phyloP scores from a whole-genome alignment of 23 tunicate genomes.

The Styela clava region DNA sequence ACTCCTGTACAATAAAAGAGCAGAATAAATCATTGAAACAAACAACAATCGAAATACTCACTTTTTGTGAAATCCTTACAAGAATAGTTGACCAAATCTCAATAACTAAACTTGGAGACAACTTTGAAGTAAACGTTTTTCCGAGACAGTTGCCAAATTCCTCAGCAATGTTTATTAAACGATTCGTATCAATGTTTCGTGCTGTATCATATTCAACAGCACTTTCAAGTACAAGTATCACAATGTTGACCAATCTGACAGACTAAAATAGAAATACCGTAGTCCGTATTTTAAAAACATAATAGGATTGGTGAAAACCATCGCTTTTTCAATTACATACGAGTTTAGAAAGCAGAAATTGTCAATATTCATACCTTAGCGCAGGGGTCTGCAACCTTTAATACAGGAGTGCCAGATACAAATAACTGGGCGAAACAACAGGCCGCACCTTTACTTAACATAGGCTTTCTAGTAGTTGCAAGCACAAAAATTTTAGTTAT shows the following conservation, averaged over 20 bases:
- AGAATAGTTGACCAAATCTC: conserved; percentile 12
- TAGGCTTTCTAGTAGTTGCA: too few species aligned
- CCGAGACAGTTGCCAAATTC: not conserved
- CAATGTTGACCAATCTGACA: conserved; percentile 10
- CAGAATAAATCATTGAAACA: not conserved
- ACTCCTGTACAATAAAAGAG: too few species aligned
- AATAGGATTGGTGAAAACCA: not conserved
- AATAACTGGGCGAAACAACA: too few species aligned
- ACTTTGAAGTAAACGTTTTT: not conserved
- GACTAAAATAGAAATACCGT: not conserved
- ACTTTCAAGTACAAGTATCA: not conserved
- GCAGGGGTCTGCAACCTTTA: too few species aligned
- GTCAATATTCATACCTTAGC: too few species aligned
- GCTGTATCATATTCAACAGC: not conserved
- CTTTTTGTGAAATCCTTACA: not conserved
- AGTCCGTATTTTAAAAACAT: not conserved
- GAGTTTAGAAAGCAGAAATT: too few species aligned
- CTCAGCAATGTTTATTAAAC: not conserved
- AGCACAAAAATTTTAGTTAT: too few species aligned
- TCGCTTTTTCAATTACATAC: too few species aligned
- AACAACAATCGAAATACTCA: not conserved
- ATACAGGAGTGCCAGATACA: too few species aligned
- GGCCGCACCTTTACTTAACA: too few species aligned
- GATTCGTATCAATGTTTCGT: not conserved
- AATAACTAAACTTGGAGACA: conserved; percentile 2